phyloP scores from a whole-genome alignment of 2,888 invertebrate genomes.

The Caenorhabditis sp. region DNA sequence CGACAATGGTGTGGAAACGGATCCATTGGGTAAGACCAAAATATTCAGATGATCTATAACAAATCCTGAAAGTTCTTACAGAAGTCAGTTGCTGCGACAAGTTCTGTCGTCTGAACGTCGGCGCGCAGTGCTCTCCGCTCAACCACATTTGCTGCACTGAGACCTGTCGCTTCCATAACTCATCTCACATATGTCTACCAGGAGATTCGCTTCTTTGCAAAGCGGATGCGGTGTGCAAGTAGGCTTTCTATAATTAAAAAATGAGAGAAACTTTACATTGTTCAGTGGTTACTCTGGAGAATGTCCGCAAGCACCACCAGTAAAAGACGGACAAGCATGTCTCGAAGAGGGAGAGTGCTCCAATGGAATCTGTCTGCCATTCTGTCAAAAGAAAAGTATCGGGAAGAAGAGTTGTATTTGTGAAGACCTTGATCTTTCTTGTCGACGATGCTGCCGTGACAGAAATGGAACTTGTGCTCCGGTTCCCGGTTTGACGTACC shows the following conservation, averaged over 20 bases:
- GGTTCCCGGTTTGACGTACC: slow-evolving; percentile 68
- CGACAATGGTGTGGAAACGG: slow-evolving; percentile 95
- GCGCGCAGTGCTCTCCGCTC: slow-evolving; percentile 88
- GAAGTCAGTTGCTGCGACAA: slow-evolving; percentile 61
- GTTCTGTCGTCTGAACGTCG: slow-evolving; percentile 50
- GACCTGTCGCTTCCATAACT: slow-evolving; percentile 91
- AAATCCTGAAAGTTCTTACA: slow-evolving; percentile 2
- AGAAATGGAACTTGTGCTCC: slow-evolving; percentile 84
- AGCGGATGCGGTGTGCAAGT: slow-evolving; percentile 88
- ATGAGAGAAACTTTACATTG: background rate
- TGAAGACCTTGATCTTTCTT: slow-evolving; percentile 93
- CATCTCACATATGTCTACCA: slow-evolving; percentile 88
- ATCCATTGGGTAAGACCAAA: slow-evolving; percentile 87
- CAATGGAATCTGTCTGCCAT: slow-evolving; percentile 94
- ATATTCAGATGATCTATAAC: background rate
- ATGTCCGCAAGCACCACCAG: slow-evolving; percentile 92
- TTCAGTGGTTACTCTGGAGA: slow-evolving; percentile 89
- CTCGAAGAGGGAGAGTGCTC: slow-evolving; percentile 92
- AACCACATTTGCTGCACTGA: slow-evolving; percentile 94
- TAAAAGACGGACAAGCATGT: slow-evolving; percentile 92
- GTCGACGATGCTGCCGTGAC: slow-evolving; percentile 91
- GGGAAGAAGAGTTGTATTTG: slow-evolving; percentile 95
- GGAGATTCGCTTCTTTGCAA: slow-evolving; percentile 94
- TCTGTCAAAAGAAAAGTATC: slow-evolving; percentile 92
- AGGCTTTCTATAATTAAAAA: slow-evolving; percentile 34